phyloP scores from a whole-genome alignment of 2,113 vertebrate species.

The Ceyx margarethae region DNA sequence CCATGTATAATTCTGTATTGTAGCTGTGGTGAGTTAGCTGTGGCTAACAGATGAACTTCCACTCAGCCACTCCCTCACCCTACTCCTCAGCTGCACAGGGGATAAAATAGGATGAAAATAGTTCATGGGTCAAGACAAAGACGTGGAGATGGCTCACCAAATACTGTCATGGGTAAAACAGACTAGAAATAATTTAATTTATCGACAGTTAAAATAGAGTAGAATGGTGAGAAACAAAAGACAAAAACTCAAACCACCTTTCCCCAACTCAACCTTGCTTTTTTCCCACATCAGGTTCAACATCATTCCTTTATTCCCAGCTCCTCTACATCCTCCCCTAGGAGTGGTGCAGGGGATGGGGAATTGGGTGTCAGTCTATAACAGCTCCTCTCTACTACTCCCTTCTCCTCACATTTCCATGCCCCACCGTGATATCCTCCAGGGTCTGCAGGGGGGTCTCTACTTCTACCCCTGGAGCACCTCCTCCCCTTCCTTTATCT shows the following conservation, averaged over 20 bases:
- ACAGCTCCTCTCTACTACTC: not conserved
- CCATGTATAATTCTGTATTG: not conserved
- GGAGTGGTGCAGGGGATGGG: not conserved
- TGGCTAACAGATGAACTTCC: not conserved
- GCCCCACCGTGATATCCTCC: not conserved
- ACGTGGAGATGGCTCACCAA: not conserved
- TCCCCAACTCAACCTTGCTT: rapidly evolving
- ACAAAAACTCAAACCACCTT: not conserved
- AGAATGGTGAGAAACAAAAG: not conserved
- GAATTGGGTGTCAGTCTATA: not conserved
- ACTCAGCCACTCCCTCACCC: not conserved
- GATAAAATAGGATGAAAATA: not conserved
- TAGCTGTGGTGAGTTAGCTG: not conserved
- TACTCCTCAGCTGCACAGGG: not conserved
- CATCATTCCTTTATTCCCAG: not conserved
- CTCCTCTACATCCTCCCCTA: not conserved
- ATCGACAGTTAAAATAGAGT: not conserved
- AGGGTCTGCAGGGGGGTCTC: not conserved
- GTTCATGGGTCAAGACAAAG: not conserved
- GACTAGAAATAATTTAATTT: not conserved
- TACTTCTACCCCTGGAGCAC: not conserved
- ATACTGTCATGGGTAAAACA: not conserved
- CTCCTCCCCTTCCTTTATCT: not conserved
- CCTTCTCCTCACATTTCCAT: not conserved
- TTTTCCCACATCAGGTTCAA: not conserved